Base-by-base conservation (phyloP, 1,140 invertebrate genomes). In the Bombus soroeensis region DNA sequence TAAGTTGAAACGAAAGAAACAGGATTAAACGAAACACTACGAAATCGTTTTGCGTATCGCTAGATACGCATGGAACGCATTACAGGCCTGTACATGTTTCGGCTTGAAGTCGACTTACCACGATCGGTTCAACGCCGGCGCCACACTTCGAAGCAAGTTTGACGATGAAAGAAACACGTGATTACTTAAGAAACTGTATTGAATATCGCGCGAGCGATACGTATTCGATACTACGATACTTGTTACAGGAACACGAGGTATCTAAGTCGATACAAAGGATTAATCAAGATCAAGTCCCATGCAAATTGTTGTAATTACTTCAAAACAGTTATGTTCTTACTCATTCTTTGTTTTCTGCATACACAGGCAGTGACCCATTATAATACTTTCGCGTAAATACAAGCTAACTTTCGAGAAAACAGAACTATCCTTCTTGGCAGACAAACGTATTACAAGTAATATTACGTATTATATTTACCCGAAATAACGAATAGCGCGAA, bases 41-140 rank as follows among this genome's bases (percentile, higher is more conserved):
- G 32, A 39, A 73, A 72, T 72, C 41, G 77, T 75, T 71, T 28
- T 74, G 37, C 39, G 62, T 28, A 70, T 83, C 53, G 85, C 39
- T 70, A 59, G 39, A 59, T 75, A 68, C 64, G 43, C 57, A 66
- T 77, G 18, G 71, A 70, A 71, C 28, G 47, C 83, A 62, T 87
- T 57, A 86, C 84, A 75, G 80, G 79, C 79, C 79, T 86, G 83
- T 80, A 88, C 47, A 68, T 77, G 92, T 87, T 90, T 90, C 80
- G 87, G 86, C 89, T 91, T 86, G 89, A 92, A 92, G 92, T 94
- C 93, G 95, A 98, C 98, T 98, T 98, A 98, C 98, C 97, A 98
- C 98, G 95, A 98, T 98, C 94, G 98, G 98, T 96, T 98, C 98
- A 96, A 98, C 97, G 96, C 97, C 98, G 96, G 97, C 97, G 96